A percentile compares a stretch with the other conserved stretches of the same genome.
These are phyloP conservation scores for Ichneumon xanthorius DNA, from an alignment of 2,888 invertebrate species.

Conservation along the genomic window DNA sequence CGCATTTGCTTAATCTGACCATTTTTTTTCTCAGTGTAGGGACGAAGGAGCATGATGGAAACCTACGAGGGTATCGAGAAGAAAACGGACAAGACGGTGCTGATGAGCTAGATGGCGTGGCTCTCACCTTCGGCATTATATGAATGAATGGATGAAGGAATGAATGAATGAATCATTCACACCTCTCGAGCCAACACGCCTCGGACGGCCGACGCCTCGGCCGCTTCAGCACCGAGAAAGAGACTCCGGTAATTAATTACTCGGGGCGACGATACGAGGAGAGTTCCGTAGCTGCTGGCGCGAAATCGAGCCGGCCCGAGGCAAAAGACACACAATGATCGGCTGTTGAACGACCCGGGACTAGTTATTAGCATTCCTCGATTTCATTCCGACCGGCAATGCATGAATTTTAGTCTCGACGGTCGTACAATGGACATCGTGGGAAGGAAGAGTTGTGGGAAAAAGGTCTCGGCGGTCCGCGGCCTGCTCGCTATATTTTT, in stretches of 20 bases:
- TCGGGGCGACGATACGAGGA: neutral
- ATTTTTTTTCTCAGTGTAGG: too few species aligned
- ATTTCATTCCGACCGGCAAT: neutral
- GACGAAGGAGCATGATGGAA: slow-evolving; percentile 13
- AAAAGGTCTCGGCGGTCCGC: slow-evolving; percentile 10
- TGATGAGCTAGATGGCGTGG: slow-evolving; percentile 36
- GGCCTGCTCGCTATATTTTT: slow-evolving; percentile 32
- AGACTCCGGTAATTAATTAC: slow-evolving; percentile 58
- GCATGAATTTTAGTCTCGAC: neutral
- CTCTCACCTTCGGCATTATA: slow-evolving; percentile 41
- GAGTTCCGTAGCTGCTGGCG: neutral
- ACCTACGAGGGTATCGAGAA: neutral
- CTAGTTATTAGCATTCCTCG: neutral
- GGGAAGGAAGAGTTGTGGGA: neutral
- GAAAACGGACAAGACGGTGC: slow-evolving; percentile 26
- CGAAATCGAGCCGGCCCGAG: neutral
- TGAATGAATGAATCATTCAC: slow-evolving; percentile 62
- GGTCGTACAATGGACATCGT: slow-evolving; percentile 7
- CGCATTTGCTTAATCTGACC: too few species aligned
- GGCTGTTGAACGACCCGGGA: neutral
- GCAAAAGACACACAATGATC: neutral
- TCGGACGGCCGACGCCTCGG: slow-evolving; percentile 62
- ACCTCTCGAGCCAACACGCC: slow-evolving; percentile 56
- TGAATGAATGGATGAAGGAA: slow-evolving; percentile 55
- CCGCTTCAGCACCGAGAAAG: slow-evolving; percentile 51